Percentiles rank a stretch among this genome's conserved stretches.
Evolutionary conservation across 2,888 invertebrate species (phyloP).

Genomic region (Agapostemon virescens): DNA sequence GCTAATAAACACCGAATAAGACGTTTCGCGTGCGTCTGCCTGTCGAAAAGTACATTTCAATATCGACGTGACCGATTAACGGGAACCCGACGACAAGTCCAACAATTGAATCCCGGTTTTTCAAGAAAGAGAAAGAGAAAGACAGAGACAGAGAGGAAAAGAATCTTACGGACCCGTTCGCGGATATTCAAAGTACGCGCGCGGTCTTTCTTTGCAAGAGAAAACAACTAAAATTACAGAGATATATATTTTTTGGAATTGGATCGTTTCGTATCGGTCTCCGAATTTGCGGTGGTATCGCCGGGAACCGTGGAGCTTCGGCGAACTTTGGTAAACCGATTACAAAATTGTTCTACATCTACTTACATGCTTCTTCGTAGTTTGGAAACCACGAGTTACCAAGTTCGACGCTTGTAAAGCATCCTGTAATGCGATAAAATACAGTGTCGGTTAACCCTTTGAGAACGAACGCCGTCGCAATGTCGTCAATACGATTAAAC

Average conservation of each 20-base stretch:
- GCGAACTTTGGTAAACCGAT: neutral
- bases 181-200: neutral
- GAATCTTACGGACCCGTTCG: neutral
- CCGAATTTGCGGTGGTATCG: neutral
- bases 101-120: conserved; percentile 40
- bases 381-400: neutral
- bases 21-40: neutral
- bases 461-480: neutral
- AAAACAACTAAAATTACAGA: neutral
- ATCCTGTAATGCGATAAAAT: neutral
- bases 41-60: neutral
- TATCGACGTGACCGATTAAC: conserved; percentile 21
- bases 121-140: neutral
- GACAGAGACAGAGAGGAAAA: too few species aligned
- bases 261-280: neutral
- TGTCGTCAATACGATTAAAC: too few species aligned
- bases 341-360: neutral
- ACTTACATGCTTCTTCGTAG: conserved; percentile 1
- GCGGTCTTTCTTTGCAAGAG: neutral
- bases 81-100: conserved; percentile 9
- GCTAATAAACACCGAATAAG: conserved; percentile 19
- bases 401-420: conserved; percentile 1
- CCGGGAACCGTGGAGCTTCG: neutral
- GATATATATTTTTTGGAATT: too few species aligned
- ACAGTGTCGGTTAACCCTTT: neutral